Conservation (phyloP, 1,140 invertebrate species). For the Glossosoma conforme region DNA sequence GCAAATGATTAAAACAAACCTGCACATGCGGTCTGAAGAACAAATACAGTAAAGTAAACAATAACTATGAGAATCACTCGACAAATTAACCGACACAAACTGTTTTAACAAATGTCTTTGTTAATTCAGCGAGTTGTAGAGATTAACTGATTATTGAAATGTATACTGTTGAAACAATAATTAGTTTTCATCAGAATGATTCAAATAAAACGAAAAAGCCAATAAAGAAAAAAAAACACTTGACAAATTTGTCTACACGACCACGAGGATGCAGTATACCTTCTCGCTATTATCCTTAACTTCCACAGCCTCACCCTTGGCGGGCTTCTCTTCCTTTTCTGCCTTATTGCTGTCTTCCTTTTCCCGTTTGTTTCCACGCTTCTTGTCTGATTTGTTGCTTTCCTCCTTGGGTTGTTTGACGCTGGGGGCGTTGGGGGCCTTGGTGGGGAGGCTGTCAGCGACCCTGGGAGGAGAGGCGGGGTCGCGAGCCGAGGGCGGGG, state of each 20-base stretch:
- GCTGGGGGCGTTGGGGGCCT: not conserved
- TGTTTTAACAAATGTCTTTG: too few relatives aligned
- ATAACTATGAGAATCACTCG: too few relatives aligned
- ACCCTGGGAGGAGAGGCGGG: not conserved
- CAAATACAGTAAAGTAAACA: too few relatives aligned
- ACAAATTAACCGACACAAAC: too few relatives aligned
- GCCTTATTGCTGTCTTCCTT: conserved; percentile 7
- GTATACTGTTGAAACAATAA: conserved; percentile 1
- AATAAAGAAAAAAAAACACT: conserved; percentile 1
- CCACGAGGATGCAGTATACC: not conserved
- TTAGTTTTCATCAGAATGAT: conserved; percentile 1
- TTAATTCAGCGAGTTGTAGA: too few relatives aligned
- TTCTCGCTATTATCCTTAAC: conserved; percentile 1
- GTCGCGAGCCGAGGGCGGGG: not conserved
- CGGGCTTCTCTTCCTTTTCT: conserved; percentile 9
- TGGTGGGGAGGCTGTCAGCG: not conserved
- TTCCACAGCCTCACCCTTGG: not conserved
- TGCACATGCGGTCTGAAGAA: too few relatives aligned
- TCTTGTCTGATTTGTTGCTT: conserved; percentile 21
- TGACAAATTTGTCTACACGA: not conserved
- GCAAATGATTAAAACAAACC: too few relatives aligned
- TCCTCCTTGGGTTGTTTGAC: conserved; percentile 19
- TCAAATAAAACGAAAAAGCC: conserved; percentile 8
- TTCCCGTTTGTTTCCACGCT: conserved; percentile 22
- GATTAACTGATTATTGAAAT: too few relatives aligned